Evolutionary conservation across 2,113 vertebrate genomes (phyloP), one percentile per base, ranked within the genome.

Genomic region (Cariama cristata): DNA sequence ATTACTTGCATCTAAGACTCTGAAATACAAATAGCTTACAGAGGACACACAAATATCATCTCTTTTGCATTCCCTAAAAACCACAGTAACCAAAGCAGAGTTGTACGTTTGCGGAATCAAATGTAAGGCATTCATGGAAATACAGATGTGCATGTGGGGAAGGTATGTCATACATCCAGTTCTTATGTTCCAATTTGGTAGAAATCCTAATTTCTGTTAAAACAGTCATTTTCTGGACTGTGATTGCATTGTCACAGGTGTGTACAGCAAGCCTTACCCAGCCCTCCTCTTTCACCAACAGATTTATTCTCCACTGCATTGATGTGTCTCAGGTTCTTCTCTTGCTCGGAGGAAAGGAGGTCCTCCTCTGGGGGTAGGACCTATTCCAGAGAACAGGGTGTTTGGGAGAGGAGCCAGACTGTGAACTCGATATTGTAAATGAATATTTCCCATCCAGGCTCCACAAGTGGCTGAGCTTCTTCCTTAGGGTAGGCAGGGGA

Each of bases 361-460:
- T 38, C 38, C 23, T 59, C 67, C 28, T 58, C 33, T 24, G 12
- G 6, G 28, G 18, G 8, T 59, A 86, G n/a, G 35, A 30, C 33
- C 7, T 71, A 1, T 80, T 81, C 74, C 47, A 74, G 47, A 59
- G 38, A 53, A 20, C 4, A 0, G 0, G 3, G 2, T 45, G 3
- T 45, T 10, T 87, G 38, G 38, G 45, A 85, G 47, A 90, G 55
- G 6, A 86, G 19, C 35, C 81, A 52, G 44, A 49, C 30, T 32
- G 2, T 20, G 10, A 74, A 44, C 22, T 59, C 35, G 2, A 2
- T 8, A 11, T 4, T 40, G 38, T 59, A 90, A 76, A 72, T 66
- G 28, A 50, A 66, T 56, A 67, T 90, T 86, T 47, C 47, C 56
- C 40, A 26, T 26, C 26, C 40, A 49, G 33, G 3, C 28, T 79